Conservation (phyloP, 2,113 vertebrate genomes). For the Urocolius indicus region DNA sequence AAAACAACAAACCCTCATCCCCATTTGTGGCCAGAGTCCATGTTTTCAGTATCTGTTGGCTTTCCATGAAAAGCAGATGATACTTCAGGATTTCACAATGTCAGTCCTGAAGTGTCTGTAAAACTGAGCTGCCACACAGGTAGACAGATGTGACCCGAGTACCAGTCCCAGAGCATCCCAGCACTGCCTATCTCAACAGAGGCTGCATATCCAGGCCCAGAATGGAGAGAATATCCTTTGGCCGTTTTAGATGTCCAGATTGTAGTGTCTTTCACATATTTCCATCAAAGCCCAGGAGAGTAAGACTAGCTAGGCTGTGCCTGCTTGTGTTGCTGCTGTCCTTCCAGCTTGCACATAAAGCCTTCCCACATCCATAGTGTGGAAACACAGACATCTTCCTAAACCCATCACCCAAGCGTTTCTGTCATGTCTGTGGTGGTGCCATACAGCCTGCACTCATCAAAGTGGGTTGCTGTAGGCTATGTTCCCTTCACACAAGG, state of each 20-base stretch:
- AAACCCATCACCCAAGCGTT: neutral
- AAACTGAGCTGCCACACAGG: neutral
- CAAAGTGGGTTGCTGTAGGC: neutral
- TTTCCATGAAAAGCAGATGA: neutral
- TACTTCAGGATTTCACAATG: neutral
- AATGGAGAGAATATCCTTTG: neutral
- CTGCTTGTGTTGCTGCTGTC: neutral
- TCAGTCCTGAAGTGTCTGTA: neutral
- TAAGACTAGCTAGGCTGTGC: neutral
- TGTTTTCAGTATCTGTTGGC: neutral
- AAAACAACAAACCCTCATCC: rapidly evolving
- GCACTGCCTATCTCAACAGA: neutral
- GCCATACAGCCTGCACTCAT: rapidly evolving
- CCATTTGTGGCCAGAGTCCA: neutral
- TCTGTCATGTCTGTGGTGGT: neutral
- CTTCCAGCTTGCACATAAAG: neutral
- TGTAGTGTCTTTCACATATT: neutral
- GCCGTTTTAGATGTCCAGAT: rapidly evolving
- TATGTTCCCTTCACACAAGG: neutral
- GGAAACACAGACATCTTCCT: neutral
- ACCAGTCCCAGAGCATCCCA: neutral
- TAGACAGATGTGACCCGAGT: neutral
- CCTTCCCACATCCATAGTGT: rapidly evolving
- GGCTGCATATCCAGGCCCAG: neutral
- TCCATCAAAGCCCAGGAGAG: neutral